A percentile compares a stretch with the other conserved stretches of the same genome.
Conservation (phyloP, 2,113 vertebrate species). For the Daphoenositta chrysoptera region DNA sequence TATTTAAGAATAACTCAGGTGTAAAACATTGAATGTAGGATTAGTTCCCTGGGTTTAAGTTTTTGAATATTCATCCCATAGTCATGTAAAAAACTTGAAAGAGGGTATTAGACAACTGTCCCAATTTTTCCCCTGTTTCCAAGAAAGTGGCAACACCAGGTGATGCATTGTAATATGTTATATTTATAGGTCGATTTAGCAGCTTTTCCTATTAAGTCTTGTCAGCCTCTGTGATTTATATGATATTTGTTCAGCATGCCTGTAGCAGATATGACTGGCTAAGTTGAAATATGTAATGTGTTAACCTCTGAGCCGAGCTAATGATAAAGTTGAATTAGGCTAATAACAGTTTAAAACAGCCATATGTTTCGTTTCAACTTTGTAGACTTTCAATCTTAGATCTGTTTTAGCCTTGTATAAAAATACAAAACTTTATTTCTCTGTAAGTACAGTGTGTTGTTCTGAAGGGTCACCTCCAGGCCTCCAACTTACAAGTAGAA, state of each 20-base stretch:
- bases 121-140: background rate
- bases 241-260: slow-evolving; percentile 35
- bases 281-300: slow-evolving; percentile 36
- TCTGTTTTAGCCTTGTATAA: background rate
- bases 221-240: slow-evolving; percentile 37
- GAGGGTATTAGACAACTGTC: background rate
- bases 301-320: slow-evolving; percentile 42
- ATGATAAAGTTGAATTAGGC: slow-evolving; percentile 38
- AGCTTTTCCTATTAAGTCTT: slow-evolving; percentile 49
- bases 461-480: background rate
- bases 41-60: background rate
- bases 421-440: background rate
- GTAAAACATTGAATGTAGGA: background rate
- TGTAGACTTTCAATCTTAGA: background rate
- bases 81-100: background rate
- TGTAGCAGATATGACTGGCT: slow-evolving; percentile 10
- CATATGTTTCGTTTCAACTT: slow-evolving; percentile 37
- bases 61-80: background rate
- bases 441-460: background rate
- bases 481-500: background rate
- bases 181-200: slow-evolving; percentile 47
- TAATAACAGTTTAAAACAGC: slow-evolving; percentile 16
- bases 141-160: slow-evolving; percentile 19
- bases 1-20: background rate
- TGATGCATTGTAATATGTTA: background rate